Evolutionary conservation across 1,140 invertebrate species (phyloP).

Genomic region (Sarcophaga bullata): DNA sequence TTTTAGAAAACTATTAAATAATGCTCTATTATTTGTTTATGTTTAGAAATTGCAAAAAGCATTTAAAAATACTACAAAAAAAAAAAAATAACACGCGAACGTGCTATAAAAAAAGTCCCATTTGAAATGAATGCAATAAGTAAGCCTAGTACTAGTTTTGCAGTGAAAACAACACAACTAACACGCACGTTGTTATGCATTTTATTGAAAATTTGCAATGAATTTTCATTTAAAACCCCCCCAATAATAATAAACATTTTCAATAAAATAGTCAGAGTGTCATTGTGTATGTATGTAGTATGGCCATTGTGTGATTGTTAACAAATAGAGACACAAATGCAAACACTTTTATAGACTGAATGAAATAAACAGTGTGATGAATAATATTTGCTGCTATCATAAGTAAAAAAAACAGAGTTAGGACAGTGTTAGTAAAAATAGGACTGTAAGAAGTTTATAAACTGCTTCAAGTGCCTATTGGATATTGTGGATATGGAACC

Average conservation of each 20-base stretch:
- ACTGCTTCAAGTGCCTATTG: too few species aligned
- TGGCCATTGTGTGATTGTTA: too few species aligned
- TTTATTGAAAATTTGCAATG: neutral
- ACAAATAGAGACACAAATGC: too few species aligned
- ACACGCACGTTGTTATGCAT: neutral
- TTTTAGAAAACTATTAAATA: too few species aligned
- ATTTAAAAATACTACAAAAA: neutral
- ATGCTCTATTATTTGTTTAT: neutral
- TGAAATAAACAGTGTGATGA: too few species aligned
- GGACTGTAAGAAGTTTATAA: too few species aligned
- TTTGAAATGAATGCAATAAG: neutral
- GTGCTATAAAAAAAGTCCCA: neutral
- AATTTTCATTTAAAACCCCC: conserved; percentile 1
- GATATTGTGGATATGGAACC: too few species aligned
- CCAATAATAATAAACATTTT: conserved; percentile 6
- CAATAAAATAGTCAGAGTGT: neutral
- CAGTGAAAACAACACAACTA: neutral
- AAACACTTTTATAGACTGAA: too few species aligned
- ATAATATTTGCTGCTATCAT: too few species aligned
- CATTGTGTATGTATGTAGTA: neutral
- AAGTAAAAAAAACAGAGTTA: too few species aligned
- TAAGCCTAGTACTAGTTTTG: neutral
- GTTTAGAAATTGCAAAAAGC: neutral
- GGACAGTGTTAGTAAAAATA: too few species aligned
- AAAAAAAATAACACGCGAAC: neutral